Conservation (phyloP, 2,113 vertebrate species). For the Anseranas semipalmata region DNA sequence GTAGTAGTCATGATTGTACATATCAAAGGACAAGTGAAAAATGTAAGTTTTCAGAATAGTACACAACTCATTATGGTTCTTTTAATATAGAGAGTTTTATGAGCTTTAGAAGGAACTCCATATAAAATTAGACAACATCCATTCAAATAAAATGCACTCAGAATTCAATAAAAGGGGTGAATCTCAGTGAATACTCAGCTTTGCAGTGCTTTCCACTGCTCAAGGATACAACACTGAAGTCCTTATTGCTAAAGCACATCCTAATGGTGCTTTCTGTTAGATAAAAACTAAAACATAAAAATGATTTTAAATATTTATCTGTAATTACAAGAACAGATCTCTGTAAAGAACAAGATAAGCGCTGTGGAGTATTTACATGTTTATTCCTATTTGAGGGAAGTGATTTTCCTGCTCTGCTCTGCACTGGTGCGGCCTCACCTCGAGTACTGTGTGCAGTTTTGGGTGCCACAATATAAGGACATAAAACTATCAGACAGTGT, state of each 20-base stretch:
- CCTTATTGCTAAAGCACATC: not conserved
- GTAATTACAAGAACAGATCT: not conserved
- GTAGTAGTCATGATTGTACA: not conserved
- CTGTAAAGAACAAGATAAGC: not conserved
- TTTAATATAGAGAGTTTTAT: not conserved
- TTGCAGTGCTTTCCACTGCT: not conserved
- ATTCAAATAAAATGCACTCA: not conserved
- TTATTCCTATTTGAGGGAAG: not conserved
- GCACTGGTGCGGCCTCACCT: too few relatives aligned
- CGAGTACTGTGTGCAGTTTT: too few relatives aligned
- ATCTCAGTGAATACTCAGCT: not conserved
- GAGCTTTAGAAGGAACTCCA: not conserved
- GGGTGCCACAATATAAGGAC: too few relatives aligned
- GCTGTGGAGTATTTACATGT: not conserved
- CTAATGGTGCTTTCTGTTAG: not conserved
- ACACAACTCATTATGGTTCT: not conserved
- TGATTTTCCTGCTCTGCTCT: too few relatives aligned
- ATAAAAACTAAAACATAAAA: not conserved
- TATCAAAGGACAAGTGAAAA: not conserved
- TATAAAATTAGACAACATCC: not conserved
- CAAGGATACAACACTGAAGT: not conserved
- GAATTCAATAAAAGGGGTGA: not conserved
- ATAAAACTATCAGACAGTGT: too few relatives aligned
- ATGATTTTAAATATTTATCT: conserved; percentile 7
- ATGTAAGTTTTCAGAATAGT: not conserved